Evolutionary conservation across 2,888 invertebrate species (phyloP).

Genomic region (Galerucella calmariensis): DNA sequence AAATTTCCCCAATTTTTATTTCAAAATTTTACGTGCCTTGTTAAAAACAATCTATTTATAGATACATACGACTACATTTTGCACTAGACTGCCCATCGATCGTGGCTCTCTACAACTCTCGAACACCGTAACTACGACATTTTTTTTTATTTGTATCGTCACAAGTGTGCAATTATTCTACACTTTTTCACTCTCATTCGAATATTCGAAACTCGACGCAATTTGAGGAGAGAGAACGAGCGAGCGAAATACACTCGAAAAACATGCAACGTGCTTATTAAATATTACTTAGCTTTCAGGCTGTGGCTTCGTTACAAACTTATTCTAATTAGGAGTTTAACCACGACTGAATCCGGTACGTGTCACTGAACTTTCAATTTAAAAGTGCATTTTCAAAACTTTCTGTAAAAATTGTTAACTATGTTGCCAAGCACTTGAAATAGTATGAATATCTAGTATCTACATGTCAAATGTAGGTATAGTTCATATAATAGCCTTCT

Average conservation of each 20-base stretch:
- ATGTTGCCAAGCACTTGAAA: too few species aligned
- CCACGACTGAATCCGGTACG: not conserved
- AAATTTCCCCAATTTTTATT: too few species aligned
- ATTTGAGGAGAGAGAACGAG: not conserved
- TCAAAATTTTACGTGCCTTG: too few species aligned
- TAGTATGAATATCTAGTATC: too few species aligned
- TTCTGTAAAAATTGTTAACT: too few species aligned
- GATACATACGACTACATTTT: too few species aligned
- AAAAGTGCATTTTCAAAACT: too few species aligned
- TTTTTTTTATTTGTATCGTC: conserved; percentile 19
- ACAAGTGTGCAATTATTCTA: conserved; percentile 33
- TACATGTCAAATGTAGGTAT: too few species aligned
- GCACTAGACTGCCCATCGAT: not conserved
- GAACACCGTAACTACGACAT: conserved; percentile 22
- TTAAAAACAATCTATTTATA: too few species aligned
- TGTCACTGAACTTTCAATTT: conserved; percentile 13
- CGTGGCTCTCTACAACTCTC: conserved; percentile 2
- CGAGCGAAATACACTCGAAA: conserved; percentile 14
- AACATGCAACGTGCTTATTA: conserved; percentile 49
- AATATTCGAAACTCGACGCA: conserved; percentile 2
- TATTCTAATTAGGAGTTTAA: not conserved
- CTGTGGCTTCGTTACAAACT: not conserved
- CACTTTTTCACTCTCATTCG: conserved; percentile 2
- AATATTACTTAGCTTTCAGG: conserved; percentile 47
- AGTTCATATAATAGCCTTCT: too few species aligned